A percentile compares a stretch with the other conserved stretches of the same genome.
phyloP scores from a whole-genome alignment of 2,888 invertebrate species.

The Pristionchus maxplancki region DNA sequence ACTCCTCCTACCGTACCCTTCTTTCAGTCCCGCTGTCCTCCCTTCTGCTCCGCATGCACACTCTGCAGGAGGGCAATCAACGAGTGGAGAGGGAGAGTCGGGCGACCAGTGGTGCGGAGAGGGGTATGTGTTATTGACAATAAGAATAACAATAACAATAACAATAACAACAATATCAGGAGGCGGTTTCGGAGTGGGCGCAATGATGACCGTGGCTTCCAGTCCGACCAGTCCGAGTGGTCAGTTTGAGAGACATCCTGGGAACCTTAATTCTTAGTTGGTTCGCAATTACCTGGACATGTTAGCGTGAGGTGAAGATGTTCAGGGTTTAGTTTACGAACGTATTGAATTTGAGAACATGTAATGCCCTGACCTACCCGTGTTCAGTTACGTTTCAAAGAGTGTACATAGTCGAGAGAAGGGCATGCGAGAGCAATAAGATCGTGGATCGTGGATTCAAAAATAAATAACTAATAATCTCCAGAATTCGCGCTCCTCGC shows the following conservation, averaged over 20 bases:
- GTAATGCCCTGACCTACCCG: no score
- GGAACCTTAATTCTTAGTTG: no score
- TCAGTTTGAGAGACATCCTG: background rate
- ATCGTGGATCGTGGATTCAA: no score
- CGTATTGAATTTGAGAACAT: no score
- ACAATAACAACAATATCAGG: background rate
- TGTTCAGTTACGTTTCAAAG: no score
- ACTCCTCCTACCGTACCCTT: background rate
- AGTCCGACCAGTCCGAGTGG: background rate
- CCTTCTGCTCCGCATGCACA: background rate
- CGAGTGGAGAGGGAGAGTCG: conserved; percentile 47
- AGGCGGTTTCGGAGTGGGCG: background rate
- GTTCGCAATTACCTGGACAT: no score
- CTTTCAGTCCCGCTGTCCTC: conserved; percentile 21
- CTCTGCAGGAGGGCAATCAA: conserved; percentile 15
- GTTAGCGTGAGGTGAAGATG: no score
- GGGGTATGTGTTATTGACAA: background rate
- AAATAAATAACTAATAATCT: background rate
- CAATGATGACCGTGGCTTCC: background rate
- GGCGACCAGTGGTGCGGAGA: background rate
- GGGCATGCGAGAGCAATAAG: no score
- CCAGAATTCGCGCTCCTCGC: conserved; percentile 33
- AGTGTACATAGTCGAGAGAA: no score
- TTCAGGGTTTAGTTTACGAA: no score
- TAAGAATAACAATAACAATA: background rate